Percentiles rank a stretch among this genome's conserved stretches.
These are phyloP conservation scores for Philotrypesis tridentata DNA, from an alignment of 1,140 invertebrate genomes.

Conservation along the genomic window DNA sequence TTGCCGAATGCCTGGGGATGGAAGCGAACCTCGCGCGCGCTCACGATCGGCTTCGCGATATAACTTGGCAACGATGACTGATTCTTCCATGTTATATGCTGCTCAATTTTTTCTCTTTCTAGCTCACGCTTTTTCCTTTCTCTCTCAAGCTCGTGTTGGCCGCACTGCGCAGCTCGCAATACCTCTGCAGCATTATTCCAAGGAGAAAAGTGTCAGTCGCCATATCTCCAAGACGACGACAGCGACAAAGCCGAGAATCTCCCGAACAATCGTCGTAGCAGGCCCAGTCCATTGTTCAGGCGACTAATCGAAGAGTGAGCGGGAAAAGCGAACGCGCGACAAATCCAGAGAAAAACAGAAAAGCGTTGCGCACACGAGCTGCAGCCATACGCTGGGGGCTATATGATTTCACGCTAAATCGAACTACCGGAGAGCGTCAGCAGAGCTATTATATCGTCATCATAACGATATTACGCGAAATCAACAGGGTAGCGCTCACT, in stretches of 20 bases:
- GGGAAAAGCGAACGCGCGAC: constrained; percentile 38
- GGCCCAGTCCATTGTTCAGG: no score
- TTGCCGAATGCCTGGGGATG: constrained; percentile 68
- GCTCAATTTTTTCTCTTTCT: constrained; percentile 30
- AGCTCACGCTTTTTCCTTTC: background rate
- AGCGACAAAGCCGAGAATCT: no score
- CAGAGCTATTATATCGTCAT: constrained; percentile 72
- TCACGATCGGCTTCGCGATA: constrained; percentile 66
- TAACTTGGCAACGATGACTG: constrained; percentile 67
- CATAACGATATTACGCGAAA: constrained; percentile 72
- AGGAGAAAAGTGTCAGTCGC: background rate
- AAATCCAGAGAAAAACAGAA: constrained; percentile 52
- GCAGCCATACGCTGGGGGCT: constrained; percentile 48
- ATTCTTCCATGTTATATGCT: constrained; percentile 63
- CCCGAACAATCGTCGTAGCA: no score
- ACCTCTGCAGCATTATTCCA: constrained; percentile 19
- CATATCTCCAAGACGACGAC: constrained; percentile 16
- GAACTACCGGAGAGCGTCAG: constrained; percentile 58
- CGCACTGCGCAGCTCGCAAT: background rate
- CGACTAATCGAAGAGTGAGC: background rate
- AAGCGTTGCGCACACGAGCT: background rate
- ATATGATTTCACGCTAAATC: constrained; percentile 65
- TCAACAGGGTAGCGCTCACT: constrained; percentile 70
- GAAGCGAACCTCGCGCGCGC: constrained; percentile 66
- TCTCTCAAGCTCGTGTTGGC: constrained; percentile 22